Conservation (phyloP, 2,888 invertebrate genomes). For the Zelleria hepariella region DNA sequence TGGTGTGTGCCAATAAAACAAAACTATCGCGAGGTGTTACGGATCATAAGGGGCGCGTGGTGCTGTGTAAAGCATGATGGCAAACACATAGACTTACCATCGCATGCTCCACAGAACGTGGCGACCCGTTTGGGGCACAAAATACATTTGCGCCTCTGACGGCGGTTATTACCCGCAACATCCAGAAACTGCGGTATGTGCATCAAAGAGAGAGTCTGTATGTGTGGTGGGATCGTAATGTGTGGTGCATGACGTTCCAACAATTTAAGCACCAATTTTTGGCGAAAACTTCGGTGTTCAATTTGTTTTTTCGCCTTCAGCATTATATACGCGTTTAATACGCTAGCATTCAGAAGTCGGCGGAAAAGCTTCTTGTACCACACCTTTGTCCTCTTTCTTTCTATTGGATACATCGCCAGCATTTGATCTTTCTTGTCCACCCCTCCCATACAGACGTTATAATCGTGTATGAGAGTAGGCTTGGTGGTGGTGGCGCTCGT, state of each 20-base stretch:
- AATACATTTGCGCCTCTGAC: neutral
- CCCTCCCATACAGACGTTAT: conserved; percentile 14
- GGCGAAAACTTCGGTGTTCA: neutral
- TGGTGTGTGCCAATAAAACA: too few species aligned
- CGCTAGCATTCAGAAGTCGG: neutral
- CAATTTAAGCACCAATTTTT: neutral
- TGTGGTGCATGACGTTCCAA: neutral
- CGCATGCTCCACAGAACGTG: neutral
- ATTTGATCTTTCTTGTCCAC: conserved; percentile 19
- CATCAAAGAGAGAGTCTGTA: neutral
- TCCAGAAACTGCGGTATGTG: neutral
- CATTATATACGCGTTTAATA: neutral
- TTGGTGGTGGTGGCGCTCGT: conserved; percentile 4
- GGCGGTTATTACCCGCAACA: neutral
- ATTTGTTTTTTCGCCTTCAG: neutral
- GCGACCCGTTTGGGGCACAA: neutral
- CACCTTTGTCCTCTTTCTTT: conserved; percentile 15
- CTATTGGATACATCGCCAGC: conserved; percentile 18
- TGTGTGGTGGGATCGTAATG: neutral
- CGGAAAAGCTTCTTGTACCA: conserved; percentile 23
- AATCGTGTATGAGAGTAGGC: conserved; percentile 11
- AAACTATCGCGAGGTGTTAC: too few species aligned
- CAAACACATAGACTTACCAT: neutral
- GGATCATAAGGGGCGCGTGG: too few species aligned
- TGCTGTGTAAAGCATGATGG: conserved; percentile 3